Evolutionary conservation across 2,888 invertebrate species (phyloP).

Genomic region (Catocala nupta): DNA sequence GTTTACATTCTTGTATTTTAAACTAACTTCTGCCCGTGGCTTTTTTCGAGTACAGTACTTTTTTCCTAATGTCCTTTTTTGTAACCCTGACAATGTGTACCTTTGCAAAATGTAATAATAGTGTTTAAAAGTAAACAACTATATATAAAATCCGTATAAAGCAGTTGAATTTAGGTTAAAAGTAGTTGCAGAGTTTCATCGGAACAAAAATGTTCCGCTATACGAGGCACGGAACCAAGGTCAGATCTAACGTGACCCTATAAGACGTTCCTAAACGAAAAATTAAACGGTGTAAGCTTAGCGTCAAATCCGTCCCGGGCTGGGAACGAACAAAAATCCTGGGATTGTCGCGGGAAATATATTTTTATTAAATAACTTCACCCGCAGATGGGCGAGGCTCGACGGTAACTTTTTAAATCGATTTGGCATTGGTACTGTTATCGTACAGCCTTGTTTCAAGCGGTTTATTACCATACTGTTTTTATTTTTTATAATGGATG

Average conservation of each 20-base stretch:
- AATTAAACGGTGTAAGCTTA: slow-evolving; percentile 54
- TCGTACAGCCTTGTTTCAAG: slow-evolving; percentile 31
- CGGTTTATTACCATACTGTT: slow-evolving; percentile 28
- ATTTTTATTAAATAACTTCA: slow-evolving; percentile 76
- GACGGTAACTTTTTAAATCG: slow-evolving; percentile 62
- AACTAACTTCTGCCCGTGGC: too few relatives aligned
- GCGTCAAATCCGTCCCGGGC: slow-evolving; percentile 51
- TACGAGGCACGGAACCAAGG: neutral
- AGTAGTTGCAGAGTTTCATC: too few relatives aligned
- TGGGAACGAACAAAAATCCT: slow-evolving; percentile 60
- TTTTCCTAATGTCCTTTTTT: too few relatives aligned
- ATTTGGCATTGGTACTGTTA: slow-evolving; percentile 48
- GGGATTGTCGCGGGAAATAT: slow-evolving; percentile 65
- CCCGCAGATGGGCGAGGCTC: slow-evolving; percentile 61
- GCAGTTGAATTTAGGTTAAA: too few relatives aligned
- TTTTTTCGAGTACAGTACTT: too few relatives aligned
- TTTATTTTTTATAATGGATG: slow-evolving; percentile 33
- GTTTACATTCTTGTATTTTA: too few relatives aligned
- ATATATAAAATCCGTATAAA: too few relatives aligned
- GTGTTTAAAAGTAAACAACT: too few relatives aligned
- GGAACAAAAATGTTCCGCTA: neutral
- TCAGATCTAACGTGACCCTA: slow-evolving; percentile 16
- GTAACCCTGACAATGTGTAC: too few relatives aligned
- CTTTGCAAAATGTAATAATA: too few relatives aligned
- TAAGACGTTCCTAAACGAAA: slow-evolving; percentile 37